A percentile compares a stretch with the other conserved stretches of the same genome.
Conservation (phyloP, 2,797 vertebrate species). For the Diplodus sargus region DNA sequence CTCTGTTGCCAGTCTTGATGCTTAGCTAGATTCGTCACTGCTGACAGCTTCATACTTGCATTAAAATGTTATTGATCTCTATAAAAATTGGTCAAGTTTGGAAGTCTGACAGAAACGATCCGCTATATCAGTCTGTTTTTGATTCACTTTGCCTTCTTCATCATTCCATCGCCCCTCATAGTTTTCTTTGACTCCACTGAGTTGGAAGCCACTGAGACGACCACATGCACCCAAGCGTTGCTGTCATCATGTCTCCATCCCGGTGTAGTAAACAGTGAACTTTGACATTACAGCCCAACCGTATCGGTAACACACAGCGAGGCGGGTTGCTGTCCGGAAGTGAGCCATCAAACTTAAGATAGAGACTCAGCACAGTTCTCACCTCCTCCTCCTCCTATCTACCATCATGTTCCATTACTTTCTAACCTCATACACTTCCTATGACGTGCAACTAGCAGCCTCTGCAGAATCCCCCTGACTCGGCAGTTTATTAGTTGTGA, state of each 20-base stretch:
- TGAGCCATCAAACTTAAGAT: background rate
- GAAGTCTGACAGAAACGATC: background rate
- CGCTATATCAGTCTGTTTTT: background rate
- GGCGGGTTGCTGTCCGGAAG: background rate
- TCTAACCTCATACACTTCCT: slow-evolving; percentile 16
- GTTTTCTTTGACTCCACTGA: background rate
- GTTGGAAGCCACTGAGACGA: background rate
- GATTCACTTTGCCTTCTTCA: background rate
- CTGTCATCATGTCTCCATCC: background rate
- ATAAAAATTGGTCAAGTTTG: background rate
- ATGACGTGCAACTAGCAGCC: background rate
- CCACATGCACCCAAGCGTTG: background rate
- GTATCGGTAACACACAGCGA: slow-evolving; percentile 24
- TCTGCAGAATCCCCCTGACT: background rate
- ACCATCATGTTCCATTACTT: slow-evolving; percentile 7
- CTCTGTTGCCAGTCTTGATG: too few species aligned
- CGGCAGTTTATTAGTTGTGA: slow-evolving; percentile 14
- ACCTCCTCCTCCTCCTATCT: background rate
- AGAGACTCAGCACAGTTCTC: background rate
- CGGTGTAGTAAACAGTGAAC: background rate
- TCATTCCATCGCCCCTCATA: background rate
- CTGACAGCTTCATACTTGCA: background rate
- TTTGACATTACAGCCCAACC: slow-evolving; percentile 6
- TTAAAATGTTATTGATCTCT: background rate
- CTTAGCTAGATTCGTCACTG: background rate